These are phyloP conservation scores for Mus musculus DNA, from an alignment of 2,113 vertebrate genomes.

Conservation along the genomic window DNA sequence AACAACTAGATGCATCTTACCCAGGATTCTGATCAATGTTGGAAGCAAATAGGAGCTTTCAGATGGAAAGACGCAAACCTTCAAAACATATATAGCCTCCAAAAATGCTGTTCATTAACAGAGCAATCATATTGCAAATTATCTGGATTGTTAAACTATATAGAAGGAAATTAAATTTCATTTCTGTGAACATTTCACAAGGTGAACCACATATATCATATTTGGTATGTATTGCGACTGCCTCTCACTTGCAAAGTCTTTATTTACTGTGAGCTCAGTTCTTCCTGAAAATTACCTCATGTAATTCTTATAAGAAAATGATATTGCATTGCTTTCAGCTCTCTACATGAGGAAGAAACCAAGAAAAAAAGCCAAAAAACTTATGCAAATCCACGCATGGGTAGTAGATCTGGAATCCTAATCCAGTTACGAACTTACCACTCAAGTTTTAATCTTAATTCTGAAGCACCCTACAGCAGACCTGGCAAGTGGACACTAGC, in stretches of 20 bases:
- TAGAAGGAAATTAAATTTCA: background rate
- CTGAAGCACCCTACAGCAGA: background rate
- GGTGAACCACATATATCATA: background rate
- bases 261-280: background rate
- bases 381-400: background rate
- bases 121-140: background rate
- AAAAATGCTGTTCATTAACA: background rate
- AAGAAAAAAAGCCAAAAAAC: background rate
- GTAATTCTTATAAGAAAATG: background rate
- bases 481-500: background rate
- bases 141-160: conserved; percentile 26
- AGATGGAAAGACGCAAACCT: background rate
- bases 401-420: background rate
- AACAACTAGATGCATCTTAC: background rate
- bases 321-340: background rate
- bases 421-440: background rate
- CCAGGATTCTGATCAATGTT: background rate
- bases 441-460: background rate
- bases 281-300: background rate
- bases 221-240: background rate
- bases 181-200: conserved; percentile 18
- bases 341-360: background rate
- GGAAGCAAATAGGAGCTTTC: background rate
- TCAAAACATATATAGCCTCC: background rate
- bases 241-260: background rate